phyloP scores from a whole-genome alignment of 2,113 vertebrate species.

The Saimiri boliviensis region DNA sequence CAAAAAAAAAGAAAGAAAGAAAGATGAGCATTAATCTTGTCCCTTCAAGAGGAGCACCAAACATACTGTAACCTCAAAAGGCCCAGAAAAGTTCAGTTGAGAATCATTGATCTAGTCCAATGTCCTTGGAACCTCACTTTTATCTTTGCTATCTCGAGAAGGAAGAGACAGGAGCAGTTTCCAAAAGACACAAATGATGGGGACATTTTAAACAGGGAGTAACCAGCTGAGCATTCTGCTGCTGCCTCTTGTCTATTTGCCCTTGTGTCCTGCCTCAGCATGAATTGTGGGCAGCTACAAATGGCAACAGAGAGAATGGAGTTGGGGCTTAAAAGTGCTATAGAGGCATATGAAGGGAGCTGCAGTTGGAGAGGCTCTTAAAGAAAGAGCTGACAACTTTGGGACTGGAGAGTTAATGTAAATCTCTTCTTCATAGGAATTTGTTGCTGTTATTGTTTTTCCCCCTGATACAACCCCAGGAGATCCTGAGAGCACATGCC shows the following conservation, averaged over 20 bases:
- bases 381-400: background rate
- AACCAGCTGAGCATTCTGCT: background rate
- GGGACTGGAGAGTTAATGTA: background rate
- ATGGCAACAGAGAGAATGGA: background rate
- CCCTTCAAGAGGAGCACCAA: background rate
- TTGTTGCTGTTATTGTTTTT: too few species aligned
- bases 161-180: background rate
- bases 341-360: background rate
- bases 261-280: background rate
- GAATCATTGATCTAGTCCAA: background rate
- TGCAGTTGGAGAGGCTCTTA: background rate
- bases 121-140: background rate
- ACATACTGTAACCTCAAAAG: background rate
- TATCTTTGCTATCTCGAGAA: background rate
- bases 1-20: background rate
- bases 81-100: background rate
- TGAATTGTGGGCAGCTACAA: background rate
- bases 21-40: background rate
- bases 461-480: too few species aligned
- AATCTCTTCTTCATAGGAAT: background rate
- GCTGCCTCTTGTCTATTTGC: background rate
- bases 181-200: background rate
- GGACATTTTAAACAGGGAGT: background rate
- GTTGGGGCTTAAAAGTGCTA: background rate
- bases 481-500: too few species aligned